A percentile compares a stretch with the other conserved stretches of the same genome.
Conservation (phyloP, 2,888 invertebrate genomes). For the Drosophila maculinotata region DNA sequence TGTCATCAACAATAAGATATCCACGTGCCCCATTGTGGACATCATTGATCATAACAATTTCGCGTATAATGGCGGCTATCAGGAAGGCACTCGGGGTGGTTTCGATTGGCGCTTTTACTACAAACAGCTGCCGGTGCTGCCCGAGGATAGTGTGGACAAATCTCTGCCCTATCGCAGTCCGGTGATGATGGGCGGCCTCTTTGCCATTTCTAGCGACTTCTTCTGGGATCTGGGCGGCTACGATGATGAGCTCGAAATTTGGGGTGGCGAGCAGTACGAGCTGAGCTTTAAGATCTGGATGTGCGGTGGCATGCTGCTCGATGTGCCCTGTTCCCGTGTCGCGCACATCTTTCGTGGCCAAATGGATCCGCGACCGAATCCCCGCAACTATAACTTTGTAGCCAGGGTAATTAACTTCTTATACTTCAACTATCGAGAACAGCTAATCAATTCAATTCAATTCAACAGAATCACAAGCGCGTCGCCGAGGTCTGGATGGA, state of each 20-base stretch:
- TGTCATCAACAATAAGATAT: slow-evolving; percentile 92
- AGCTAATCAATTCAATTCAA: slow-evolving; percentile 11
- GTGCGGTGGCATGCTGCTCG: slow-evolving; percentile 96
- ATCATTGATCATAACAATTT: slow-evolving; percentile 95
- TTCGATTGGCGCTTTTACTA: slow-evolving; percentile 99
- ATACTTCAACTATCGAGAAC: too few relatives aligned
- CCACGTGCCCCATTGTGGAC: slow-evolving; percentile 98
- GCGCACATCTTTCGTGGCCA: slow-evolving; percentile 96
- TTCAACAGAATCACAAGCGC: slow-evolving; percentile 92
- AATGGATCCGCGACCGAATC: slow-evolving; percentile 95
- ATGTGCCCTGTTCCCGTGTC: slow-evolving; percentile 96
- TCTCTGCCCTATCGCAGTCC: slow-evolving; percentile 89
- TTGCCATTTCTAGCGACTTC: slow-evolving; percentile 95
- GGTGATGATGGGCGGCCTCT: slow-evolving; percentile 98
- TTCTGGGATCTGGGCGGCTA: slow-evolving; percentile 99
- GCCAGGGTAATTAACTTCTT: slow-evolving; percentile 61
- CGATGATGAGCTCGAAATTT: slow-evolving; percentile 96
- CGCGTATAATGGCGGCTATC: slow-evolving; percentile 93
- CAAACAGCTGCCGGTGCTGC: slow-evolving; percentile 89
- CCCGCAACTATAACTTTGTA: slow-evolving; percentile 90
- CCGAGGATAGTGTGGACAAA: slow-evolving; percentile 74
- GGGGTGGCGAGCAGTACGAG: slow-evolving; percentile 99
- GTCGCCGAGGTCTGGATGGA: slow-evolving; percentile 99
- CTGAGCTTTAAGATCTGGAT: slow-evolving; percentile 99
- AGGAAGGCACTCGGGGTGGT: slow-evolving; percentile 95